Conservation (phyloP, 2,888 invertebrate genomes). For the Julus scanicus region DNA sequence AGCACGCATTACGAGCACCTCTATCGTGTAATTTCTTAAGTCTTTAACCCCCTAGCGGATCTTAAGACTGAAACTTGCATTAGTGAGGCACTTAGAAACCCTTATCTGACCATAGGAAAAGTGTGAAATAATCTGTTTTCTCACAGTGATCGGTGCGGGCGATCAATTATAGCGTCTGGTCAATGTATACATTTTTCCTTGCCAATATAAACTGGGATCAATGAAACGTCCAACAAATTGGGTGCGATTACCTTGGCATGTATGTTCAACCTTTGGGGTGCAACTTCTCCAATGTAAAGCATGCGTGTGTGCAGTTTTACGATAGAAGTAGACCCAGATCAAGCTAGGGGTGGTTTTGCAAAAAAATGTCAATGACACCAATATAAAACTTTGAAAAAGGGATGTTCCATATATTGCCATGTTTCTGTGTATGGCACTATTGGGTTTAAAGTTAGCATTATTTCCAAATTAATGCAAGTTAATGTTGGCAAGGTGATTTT, state of each 20-base stretch:
- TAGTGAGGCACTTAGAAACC: background rate
- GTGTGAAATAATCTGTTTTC: constrained; percentile 29
- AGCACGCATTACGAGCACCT: background rate
- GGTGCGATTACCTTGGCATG: background rate
- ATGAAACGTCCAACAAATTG: background rate
- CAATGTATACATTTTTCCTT: background rate
- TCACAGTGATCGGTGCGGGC: constrained; percentile 19
- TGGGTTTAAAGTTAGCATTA: too few species aligned
- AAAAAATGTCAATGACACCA: too few species aligned
- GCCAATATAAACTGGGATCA: constrained; percentile 10
- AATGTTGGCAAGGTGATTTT: too few species aligned
- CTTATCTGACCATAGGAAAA: background rate
- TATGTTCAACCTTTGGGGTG: too few species aligned
- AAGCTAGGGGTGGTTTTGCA: too few species aligned
- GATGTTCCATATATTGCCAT: too few species aligned
- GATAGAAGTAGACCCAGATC: too few species aligned
- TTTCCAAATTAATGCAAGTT: too few species aligned
- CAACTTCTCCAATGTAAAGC: too few species aligned
- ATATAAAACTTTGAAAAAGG: too few species aligned
- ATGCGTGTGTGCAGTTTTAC: too few species aligned
- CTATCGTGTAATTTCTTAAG: background rate
- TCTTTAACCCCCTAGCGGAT: constrained; percentile 5
- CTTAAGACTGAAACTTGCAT: background rate
- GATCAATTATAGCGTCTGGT: background rate
- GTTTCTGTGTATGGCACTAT: too few species aligned